Percentiles rank a stretch among this genome's conserved stretches.
These are phyloP conservation scores for Aphelocoma californica DNA, from an alignment of 2,797 vertebrate species.

Conservation along the genomic window DNA sequence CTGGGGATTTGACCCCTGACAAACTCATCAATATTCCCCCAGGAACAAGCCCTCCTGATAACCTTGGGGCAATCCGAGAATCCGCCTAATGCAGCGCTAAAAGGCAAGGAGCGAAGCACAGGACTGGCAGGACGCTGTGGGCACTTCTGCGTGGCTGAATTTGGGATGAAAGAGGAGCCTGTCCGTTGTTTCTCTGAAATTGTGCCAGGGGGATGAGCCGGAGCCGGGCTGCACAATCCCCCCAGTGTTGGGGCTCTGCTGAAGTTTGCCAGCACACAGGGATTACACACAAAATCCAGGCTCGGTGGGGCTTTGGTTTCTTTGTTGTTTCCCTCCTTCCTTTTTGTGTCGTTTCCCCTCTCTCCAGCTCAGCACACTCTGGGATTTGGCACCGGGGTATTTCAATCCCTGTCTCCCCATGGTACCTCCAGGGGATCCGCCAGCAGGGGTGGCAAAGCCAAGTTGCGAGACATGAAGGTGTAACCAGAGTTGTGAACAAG, in stretches of 20 bases:
- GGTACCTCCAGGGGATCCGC: neutral
- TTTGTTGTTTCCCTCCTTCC: neutral
- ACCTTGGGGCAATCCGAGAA: neutral
- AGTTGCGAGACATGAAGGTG: neutral
- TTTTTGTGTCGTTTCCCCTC: neutral
- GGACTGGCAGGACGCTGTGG: neutral
- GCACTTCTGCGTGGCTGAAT: neutral
- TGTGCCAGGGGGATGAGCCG: neutral
- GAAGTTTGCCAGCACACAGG: neutral
- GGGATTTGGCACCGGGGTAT: neutral
- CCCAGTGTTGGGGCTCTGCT: neutral
- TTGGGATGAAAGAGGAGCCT: neutral
- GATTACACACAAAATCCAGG: neutral
- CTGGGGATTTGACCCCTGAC: neutral
- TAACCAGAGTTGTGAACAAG: neutral
- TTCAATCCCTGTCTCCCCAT: neutral
- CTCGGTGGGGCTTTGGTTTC: neutral
- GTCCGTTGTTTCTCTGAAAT: neutral
- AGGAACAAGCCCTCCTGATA: no score
- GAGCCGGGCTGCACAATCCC: neutral
- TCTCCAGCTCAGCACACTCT: neutral
- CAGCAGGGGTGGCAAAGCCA: neutral
- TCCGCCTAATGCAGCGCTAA: accelerated
- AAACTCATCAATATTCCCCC: neutral
- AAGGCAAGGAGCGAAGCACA: neutral